Conservation (phyloP, 2,888 invertebrate genomes). For the Hedya salicella region DNA sequence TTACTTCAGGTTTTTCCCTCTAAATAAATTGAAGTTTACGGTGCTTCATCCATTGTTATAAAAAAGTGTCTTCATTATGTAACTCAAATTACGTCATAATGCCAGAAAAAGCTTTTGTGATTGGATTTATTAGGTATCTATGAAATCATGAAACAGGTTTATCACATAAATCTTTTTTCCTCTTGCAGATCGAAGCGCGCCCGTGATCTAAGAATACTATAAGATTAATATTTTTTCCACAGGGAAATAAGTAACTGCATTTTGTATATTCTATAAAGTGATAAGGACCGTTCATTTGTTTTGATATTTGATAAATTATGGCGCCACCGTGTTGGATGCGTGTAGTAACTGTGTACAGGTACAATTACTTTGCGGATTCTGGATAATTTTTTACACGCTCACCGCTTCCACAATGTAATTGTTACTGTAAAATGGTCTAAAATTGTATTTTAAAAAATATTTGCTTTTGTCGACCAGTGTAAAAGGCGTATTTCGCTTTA, state of each 20-base stretch:
- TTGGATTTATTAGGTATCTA: no score
- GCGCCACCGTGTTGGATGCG: constrained; percentile 77
- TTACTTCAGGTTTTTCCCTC: not conserved
- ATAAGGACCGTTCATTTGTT: constrained; percentile 84
- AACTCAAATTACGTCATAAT: no score
- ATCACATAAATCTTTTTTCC: constrained; percentile 51
- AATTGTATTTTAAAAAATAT: constrained; percentile 73
- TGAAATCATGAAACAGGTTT: not conserved
- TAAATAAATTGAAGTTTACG: no score
- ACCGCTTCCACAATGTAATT: constrained; percentile 82
- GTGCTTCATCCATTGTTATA: no score
- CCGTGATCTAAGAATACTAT: constrained; percentile 85
- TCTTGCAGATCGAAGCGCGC: constrained; percentile 82
- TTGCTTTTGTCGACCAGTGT: constrained; percentile 77
- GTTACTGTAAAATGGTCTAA: constrained; percentile 73
- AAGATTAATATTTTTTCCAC: constrained; percentile 86
- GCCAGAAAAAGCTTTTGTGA: no score
- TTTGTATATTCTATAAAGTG: constrained; percentile 86
- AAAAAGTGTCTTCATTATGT: no score
- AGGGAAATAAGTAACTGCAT: constrained; percentile 86
- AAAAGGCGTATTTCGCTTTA: constrained; percentile 75
- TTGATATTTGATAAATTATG: constrained; percentile 83
- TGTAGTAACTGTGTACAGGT: constrained; percentile 74
- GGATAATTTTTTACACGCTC: constrained; percentile 83
- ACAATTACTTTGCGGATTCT: constrained; percentile 82